Conservation (phyloP, 2,113 vertebrate genomes). For the human (Homo sapiens) region GRCh38 chr13:46630001-46630500, state of each 20-base stretch:
- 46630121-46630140: background rate
- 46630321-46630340: background rate
- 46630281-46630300: background rate
- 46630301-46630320: background rate
- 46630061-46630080: no score
- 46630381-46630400: background rate
- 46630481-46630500: background rate
- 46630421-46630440: background rate
- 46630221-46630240: background rate
- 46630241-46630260: background rate
- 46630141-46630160: background rate
- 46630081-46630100: background rate
- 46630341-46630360: background rate
- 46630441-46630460: background rate
- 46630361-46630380: background rate
- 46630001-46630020: background rate
- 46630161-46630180: conserved; percentile 51
- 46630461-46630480: background rate
- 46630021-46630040: background rate
- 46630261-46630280: background rate
- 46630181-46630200: conserved; percentile 18
- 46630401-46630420: background rate
- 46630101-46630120: background rate
- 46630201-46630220: background rate
- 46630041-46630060: background rate